Base-by-base conservation (phyloP, 2,797 vertebrate genomes). In the Bovichtus variegatus region DNA sequence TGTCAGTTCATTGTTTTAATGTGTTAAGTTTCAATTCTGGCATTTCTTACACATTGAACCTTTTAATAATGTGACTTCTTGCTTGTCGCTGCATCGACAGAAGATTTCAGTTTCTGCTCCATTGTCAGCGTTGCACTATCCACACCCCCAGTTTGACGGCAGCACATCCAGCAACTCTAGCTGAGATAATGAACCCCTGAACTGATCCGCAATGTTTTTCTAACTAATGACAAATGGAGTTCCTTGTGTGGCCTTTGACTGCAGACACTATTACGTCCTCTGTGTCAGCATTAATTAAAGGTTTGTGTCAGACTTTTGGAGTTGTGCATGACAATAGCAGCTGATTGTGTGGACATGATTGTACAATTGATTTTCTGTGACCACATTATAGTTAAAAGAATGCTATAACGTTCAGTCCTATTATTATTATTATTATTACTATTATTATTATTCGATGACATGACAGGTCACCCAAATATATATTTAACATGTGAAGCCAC, bases 101-200 rank as follows among this genome's bases (percentile, higher is more conserved):
- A 55, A 36, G 31, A 12, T 70, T 63, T 63, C 23, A 43, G 51
- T 47, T 16, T 59, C 23, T 27, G 47, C 53, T 66, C 25, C 13
- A 53, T 44, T 79, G 55, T 58, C 19, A 44, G 36, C 31, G 29
- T 71, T 7, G 12, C 1, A 21, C 29, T 10, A 6, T 71, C 41
- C 41, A 27, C 55, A 51, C 38, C 40, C 25, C 25, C 41, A 76
- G 50, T 78, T 46, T 78, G 71, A 67, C 29, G 2, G 16, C 9
- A 18, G 41, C 31, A 51, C 60, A 71, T 58, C 38, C 44, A 53
- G 27, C 21, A 53, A 25, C 46, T 29, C 29, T 6, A 25, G 49
- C 50, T 62, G 36, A 13, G 1, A 71, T 79, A 75, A 78, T 44
- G 57, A 83, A 55, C 8, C 21, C 18, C 29, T 21, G 36, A 73